Evolutionary conservation across 2,113 vertebrate genomes (phyloP), one percentile per base, ranked within the genome.

Genomic region (Phalacrocorax brasilianus): DNA sequence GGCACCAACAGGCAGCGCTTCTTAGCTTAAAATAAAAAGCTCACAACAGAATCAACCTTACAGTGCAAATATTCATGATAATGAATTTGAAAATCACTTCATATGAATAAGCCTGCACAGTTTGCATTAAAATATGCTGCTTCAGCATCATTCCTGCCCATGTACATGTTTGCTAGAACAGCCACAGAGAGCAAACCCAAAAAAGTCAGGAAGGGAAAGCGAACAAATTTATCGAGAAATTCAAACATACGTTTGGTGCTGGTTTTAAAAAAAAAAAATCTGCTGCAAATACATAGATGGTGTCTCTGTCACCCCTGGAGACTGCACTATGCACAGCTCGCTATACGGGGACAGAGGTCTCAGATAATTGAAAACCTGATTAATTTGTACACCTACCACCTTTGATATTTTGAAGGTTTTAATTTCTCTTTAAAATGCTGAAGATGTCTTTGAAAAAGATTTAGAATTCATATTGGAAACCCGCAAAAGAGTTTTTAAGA

Each of bases 41-140:
- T 91, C 92, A 80, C 71, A 91, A 85, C 77, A 93, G 88, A 93
- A 94, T 89, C 97, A 92, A 79, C 87, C 89, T 91, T 55, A 85
- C 74, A 45, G 49, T 66, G 87, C 92, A 93, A 91, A 95, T 89
- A 96, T 95, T 93, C 97, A 91, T 80, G 89, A 94, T 94, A 89
- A 80, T 88, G 94, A 95, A 96, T 93, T 89, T 79, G 74, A 95
- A 95, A 95, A 92, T 95, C 92, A 77, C 91, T 94, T 96, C 88
- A 79, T 94, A 88, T 55, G 92, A 95, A 91, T 75, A 73, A 94
- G 94, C 38, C 88, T 52, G 78, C 55, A 58, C 67, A n/a, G 80
- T 95, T 86, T 91, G 90, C 93, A 94, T 95, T 97, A 91, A 96
- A 97, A 97, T 68, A 68, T 20, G 95, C 97, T 97, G 96, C 92